These are phyloP conservation scores for Pangasius larnaudii DNA, from an alignment of 2,797 vertebrate genomes.

Conservation along the genomic window DNA sequence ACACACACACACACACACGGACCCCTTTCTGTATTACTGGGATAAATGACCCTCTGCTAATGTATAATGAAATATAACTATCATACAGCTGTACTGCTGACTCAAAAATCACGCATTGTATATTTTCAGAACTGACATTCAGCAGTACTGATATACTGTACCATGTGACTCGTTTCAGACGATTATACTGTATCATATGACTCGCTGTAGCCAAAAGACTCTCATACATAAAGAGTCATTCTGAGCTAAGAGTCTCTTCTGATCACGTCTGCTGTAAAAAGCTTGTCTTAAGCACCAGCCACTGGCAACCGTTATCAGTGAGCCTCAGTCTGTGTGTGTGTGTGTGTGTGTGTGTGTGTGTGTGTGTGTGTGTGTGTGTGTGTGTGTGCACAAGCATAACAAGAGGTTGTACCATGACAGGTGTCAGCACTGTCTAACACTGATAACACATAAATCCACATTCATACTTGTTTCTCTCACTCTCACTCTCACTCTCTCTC, in stretches of 20 bases:
- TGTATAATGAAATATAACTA: neutral
- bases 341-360: neutral
- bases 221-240: neutral
- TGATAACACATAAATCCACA: slow-evolving; percentile 4
- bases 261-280: neutral
- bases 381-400: neutral
- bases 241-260: neutral
- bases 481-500: neutral
- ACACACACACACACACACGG: neutral
- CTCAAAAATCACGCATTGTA: neutral
- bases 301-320: slow-evolving; percentile 2
- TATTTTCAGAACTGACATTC: neutral
- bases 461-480: neutral
- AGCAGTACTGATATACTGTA: neutral
- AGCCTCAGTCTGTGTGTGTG: neutral
- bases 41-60: neutral
- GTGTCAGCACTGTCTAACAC: slow-evolving; percentile 25
- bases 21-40: neutral
- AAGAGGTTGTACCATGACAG: slow-evolving; percentile 1
- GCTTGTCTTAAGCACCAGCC: slow-evolving; percentile 2
- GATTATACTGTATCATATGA: neutral
- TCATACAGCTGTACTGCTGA: too few relatives aligned
- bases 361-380: too few relatives aligned
- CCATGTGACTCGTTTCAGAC: neutral
- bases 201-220: neutral